phyloP scores from a whole-genome alignment of 2,888 invertebrate genomes.

The Micoletzkya japonica region DNA sequence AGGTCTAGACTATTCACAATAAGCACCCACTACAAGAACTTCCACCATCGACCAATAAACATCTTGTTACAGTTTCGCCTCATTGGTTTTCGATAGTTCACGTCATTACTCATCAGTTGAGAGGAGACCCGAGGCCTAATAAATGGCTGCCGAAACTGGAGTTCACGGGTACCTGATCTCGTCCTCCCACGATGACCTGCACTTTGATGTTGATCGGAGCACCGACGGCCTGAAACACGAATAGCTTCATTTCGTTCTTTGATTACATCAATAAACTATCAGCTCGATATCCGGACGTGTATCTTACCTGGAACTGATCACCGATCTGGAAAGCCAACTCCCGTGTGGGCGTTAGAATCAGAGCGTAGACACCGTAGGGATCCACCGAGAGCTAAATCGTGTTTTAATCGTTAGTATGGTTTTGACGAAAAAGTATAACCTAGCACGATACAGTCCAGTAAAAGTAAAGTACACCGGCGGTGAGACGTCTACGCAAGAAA shows the following conservation, averaged over 20 bases:
- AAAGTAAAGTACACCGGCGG: too few relatives aligned
- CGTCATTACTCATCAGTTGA: too few relatives aligned
- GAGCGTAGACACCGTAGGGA: slow-evolving; percentile 91
- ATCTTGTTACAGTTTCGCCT: too few relatives aligned
- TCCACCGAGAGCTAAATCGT: slow-evolving; percentile 76
- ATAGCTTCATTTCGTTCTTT: background rate
- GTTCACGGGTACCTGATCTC: slow-evolving; percentile 18
- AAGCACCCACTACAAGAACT: too few relatives aligned
- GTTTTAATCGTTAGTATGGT: too few relatives aligned
- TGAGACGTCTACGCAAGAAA: too few relatives aligned
- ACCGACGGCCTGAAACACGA: slow-evolving; percentile 75
- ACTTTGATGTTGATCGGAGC: slow-evolving; percentile 82
- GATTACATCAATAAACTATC: background rate
- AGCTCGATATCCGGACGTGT: background rate
- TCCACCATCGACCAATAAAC: too few relatives aligned
- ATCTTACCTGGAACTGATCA: slow-evolving; percentile 78
- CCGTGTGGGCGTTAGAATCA: slow-evolving; percentile 86
- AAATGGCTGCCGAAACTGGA: background rate
- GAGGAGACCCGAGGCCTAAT: background rate
- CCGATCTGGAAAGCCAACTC: slow-evolving; percentile 72
- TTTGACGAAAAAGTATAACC: too few relatives aligned
- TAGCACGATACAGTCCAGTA: too few relatives aligned
- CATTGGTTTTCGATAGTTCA: background rate
- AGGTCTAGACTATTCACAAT: too few relatives aligned
- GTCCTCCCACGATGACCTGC: slow-evolving; percentile 26